A percentile compares a stretch with the other conserved stretches of the same genome.
phyloP scores from a whole-genome alignment of 2,797 vertebrate genomes.

The Chromobotia macracanthus region DNA sequence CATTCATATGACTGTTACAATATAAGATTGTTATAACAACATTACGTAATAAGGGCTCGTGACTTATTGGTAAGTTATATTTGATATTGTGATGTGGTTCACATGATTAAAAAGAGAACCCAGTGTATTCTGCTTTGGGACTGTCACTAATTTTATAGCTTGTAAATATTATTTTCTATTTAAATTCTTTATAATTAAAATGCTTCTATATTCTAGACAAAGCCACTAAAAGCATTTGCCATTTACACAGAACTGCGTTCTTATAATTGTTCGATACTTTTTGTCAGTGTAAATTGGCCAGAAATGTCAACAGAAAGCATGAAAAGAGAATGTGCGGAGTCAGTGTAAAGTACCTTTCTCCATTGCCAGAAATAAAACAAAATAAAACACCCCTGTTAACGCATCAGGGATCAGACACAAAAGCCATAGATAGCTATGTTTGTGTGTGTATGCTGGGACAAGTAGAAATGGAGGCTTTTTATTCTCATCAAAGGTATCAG shows the following conservation, averaged over 20 bases:
- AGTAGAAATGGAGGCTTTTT: constrained; percentile 66
- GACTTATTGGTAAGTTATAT: too few relatives aligned
- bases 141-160: not conserved
- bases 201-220: too few relatives aligned
- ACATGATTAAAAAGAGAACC: not conserved
- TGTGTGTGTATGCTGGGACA: constrained; percentile 22
- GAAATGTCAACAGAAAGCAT: constrained; percentile 35
- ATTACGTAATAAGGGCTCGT: not conserved
- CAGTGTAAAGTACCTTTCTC: constrained; percentile 27
- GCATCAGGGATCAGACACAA: constrained; percentile 14
- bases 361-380: constrained; percentile 11
- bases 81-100: too few relatives aligned
- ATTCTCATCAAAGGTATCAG: constrained; percentile 72
- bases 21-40: not conserved
- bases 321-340: not conserved
- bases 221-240: too few relatives aligned
- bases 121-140: not conserved
- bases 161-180: too few relatives aligned
- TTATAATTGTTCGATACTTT: not conserved
- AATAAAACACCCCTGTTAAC: constrained; percentile 15
- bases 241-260: not conserved
- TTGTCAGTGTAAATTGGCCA: constrained; percentile 9
- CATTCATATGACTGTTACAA: not conserved
- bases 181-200: not conserved
- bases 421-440: not conserved